A percentile compares a stretch with the other conserved stretches of the same genome.
These are phyloP conservation scores for Schmidtea mediterranea DNA, from an alignment of 1,140 invertebrate genomes.

Conservation along the genomic window DNA sequence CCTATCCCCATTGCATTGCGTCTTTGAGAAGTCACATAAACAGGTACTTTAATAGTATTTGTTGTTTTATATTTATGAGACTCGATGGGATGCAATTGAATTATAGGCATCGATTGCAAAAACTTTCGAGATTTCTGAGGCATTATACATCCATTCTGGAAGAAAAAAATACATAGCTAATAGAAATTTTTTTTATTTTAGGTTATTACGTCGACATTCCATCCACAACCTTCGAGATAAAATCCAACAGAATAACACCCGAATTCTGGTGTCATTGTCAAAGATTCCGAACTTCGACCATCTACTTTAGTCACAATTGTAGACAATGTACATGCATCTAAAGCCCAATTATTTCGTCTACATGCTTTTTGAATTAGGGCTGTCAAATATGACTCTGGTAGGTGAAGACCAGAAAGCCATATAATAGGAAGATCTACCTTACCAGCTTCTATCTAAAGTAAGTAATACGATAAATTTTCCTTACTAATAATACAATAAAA, in stretches of 20 bases:
- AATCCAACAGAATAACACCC: slow-evolving; percentile 25
- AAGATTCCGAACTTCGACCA: too few relatives aligned
- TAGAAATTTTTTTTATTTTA: too few relatives aligned
- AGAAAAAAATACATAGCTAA: too few relatives aligned
- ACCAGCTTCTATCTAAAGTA: too few relatives aligned
- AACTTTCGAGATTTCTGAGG: slow-evolving; percentile 50
- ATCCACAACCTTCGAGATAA: slow-evolving; percentile 31
- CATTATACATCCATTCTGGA: slow-evolving; percentile 31
- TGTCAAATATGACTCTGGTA: slow-evolving; percentile 60
- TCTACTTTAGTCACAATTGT: slow-evolving; percentile 39
- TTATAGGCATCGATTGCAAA: slow-evolving; percentile 50
- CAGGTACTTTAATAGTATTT: slow-evolving; percentile 55
- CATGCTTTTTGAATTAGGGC: slow-evolving; percentile 57
- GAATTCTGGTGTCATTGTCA: slow-evolving; percentile 30
- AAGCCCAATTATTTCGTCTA: slow-evolving; percentile 51
- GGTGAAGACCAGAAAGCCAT: slow-evolving; percentile 61
- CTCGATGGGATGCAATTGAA: slow-evolving; percentile 57
- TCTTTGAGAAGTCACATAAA: slow-evolving; percentile 53
- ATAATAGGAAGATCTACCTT: slow-evolving; percentile 31
- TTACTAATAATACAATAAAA: too few relatives aligned
- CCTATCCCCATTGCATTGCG: slow-evolving; percentile 59
- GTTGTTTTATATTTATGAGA: slow-evolving; percentile 47
- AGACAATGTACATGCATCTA: slow-evolving; percentile 52
- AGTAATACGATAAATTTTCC: too few relatives aligned
- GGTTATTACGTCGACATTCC: slow-evolving; percentile 34